A percentile compares a stretch with the other conserved stretches of the same genome.
Conservation (phyloP, 2,797 vertebrate genomes). For the Onychomys leucogaster region DNA sequence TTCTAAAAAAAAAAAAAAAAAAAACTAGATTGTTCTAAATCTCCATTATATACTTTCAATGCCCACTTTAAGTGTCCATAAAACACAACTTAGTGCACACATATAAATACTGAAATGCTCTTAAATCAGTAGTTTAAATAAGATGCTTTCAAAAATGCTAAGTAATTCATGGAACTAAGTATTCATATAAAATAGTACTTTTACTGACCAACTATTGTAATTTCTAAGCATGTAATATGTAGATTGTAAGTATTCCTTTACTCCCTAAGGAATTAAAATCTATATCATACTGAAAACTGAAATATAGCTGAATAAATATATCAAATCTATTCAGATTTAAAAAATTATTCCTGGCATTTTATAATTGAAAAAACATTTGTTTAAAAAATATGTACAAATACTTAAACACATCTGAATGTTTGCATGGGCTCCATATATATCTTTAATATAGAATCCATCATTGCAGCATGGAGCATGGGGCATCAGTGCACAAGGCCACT, state of each 20-base stretch:
- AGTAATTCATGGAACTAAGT: slow-evolving; percentile 30
- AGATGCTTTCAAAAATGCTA: slow-evolving; percentile 50
- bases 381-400: slow-evolving; percentile 34
- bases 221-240: not conserved
- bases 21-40: slow-evolving; percentile 20
- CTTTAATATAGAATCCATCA: slow-evolving; percentile 3
- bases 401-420: slow-evolving; percentile 30
- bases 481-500: not conserved
- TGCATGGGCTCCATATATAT: not conserved
- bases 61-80: slow-evolving; percentile 13
- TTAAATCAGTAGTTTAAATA: slow-evolving; percentile 56
- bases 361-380: slow-evolving; percentile 12
- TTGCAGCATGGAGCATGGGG: too few relatives aligned
- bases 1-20: not conserved
- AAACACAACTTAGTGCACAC: slow-evolving; percentile 27
- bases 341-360: slow-evolving; percentile 22
- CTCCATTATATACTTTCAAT: slow-evolving; percentile 25
- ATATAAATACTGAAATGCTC: slow-evolving; percentile 36
- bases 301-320: slow-evolving; percentile 23
- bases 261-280: slow-evolving; percentile 39
- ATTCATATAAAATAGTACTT: slow-evolving; percentile 39
- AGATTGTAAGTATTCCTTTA: slow-evolving; percentile 34
- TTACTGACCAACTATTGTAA: slow-evolving; percentile 29
- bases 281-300: slow-evolving; percentile 11
- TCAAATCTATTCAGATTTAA: slow-evolving; percentile 33